phyloP scores from a whole-genome alignment of 2,888 invertebrate species.

The Sphaerophoria rueppellii region DNA sequence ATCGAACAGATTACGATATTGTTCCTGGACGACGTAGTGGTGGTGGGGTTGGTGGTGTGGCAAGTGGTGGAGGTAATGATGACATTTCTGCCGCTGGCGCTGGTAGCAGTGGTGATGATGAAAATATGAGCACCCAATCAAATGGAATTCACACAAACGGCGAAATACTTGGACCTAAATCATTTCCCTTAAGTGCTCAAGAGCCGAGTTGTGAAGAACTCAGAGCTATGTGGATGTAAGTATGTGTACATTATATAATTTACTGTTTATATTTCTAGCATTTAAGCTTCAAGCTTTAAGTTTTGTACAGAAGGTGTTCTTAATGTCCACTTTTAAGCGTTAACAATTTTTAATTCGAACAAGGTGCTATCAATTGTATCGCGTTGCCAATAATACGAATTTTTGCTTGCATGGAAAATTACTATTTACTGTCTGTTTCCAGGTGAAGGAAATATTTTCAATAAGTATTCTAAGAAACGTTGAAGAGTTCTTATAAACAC shows the following conservation, averaged over 20 bases:
- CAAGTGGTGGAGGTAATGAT: background rate
- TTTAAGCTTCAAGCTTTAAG: no score
- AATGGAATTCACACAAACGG: constrained; percentile 71
- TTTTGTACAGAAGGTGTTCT: background rate
- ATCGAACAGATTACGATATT: constrained; percentile 50
- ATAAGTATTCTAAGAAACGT: no score
- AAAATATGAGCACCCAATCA: constrained; percentile 54
- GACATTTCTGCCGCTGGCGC: background rate
- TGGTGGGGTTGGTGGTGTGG: background rate
- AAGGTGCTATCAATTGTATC: no score
- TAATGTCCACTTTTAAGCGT: no score
- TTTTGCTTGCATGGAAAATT: no score
- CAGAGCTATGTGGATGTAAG: constrained; percentile 93
- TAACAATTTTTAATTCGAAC: no score
- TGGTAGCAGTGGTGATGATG: constrained; percentile 42
- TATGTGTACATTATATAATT: constrained; percentile 13
- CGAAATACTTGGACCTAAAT: constrained; percentile 80
- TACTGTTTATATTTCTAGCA: background rate
- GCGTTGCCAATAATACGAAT: no score
- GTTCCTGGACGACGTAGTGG: constrained; percentile 46
- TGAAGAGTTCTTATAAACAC: no score
- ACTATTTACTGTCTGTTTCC: no score
- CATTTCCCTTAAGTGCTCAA: constrained; percentile 78
- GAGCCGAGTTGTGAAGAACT: constrained; percentile 94
- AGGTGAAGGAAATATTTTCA: no score